Evolutionary conservation across 2,797 vertebrate species (phyloP).

Genomic region (Potorous gilbertii): DNA sequence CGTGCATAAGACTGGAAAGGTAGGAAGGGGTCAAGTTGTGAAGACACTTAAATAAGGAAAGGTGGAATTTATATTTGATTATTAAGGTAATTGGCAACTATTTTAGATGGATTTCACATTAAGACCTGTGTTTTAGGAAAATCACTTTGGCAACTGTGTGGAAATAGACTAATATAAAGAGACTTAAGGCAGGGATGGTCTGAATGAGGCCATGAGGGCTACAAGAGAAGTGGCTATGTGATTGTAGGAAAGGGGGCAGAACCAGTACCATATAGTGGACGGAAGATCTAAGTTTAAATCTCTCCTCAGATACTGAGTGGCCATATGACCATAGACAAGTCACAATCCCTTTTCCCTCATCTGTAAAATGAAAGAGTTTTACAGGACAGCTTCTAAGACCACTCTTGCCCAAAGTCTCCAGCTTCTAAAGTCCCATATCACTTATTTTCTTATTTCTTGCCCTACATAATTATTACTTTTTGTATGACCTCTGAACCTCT

Average conservation of each 20-base stretch:
- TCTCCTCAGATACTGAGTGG: background rate
- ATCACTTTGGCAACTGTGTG: background rate
- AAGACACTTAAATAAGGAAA: background rate
- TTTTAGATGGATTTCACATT: background rate
- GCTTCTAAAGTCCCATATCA: background rate
- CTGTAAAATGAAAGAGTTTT: background rate
- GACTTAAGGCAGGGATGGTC: background rate
- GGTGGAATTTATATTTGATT: background rate
- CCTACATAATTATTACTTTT: background rate
- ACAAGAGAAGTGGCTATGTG: background rate
- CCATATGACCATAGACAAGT: background rate
- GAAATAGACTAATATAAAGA: background rate
- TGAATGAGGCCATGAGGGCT: background rate
- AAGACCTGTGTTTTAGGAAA: background rate
- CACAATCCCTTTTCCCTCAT: background rate
- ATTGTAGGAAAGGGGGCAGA: background rate
- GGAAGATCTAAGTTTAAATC: background rate
- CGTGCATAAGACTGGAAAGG: background rate
- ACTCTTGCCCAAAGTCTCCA: background rate
- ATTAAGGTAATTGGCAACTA: background rate
- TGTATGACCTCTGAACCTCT: background rate
- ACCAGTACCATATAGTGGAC: background rate
- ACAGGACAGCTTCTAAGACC: background rate
- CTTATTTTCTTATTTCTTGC: background rate
- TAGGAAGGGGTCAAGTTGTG: background rate